A percentile compares a stretch with the other conserved stretches of the same genome.
Conservation (phyloP, 2,888 invertebrate genomes). For the Volucella bombylans region DNA sequence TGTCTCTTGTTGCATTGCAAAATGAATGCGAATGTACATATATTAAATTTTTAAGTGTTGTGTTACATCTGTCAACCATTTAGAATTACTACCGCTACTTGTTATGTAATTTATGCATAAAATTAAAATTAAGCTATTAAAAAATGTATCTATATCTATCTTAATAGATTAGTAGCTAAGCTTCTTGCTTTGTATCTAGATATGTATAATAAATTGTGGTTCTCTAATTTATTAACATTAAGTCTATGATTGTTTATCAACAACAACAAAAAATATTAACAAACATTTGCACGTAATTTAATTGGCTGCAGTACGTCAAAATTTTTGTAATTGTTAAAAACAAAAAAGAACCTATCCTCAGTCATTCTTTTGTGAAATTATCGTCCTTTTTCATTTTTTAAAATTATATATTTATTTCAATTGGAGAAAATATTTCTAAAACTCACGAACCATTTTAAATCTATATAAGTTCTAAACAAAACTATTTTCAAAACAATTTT, state of each 20-base stretch:
- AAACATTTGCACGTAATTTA: slow-evolving; percentile 35
- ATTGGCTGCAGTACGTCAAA: slow-evolving; percentile 6
- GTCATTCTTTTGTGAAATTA: slow-evolving; percentile 45
- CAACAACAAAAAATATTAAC: slow-evolving; percentile 3
- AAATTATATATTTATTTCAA: not conserved
- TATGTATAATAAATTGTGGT: not conserved
- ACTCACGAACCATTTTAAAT: not conserved
- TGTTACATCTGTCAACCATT: not conserved
- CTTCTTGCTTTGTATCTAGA: too few species aligned
- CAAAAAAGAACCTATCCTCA: not conserved
- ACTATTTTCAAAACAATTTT: too few species aligned
- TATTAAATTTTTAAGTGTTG: slow-evolving; percentile 45
- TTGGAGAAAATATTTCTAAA: not conserved
- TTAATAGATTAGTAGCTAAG: not conserved
- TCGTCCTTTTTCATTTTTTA: slow-evolving; percentile 2
- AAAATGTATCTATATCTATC: not conserved
- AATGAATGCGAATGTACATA: slow-evolving; percentile 47
- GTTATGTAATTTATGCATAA: not conserved
- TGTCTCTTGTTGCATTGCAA: slow-evolving; percentile 58
- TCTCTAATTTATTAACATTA: too few species aligned
- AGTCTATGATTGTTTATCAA: too few species aligned
- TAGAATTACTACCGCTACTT: slow-evolving; percentile 7
- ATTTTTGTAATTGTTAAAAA: not conserved
- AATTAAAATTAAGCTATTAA: slow-evolving; percentile 7
- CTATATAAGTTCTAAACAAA: too few species aligned